Evolutionary conservation across 2,888 invertebrate genomes (phyloP), one percentile per base, ranked within the genome.

Genomic region (Diabrotica balteata): DNA sequence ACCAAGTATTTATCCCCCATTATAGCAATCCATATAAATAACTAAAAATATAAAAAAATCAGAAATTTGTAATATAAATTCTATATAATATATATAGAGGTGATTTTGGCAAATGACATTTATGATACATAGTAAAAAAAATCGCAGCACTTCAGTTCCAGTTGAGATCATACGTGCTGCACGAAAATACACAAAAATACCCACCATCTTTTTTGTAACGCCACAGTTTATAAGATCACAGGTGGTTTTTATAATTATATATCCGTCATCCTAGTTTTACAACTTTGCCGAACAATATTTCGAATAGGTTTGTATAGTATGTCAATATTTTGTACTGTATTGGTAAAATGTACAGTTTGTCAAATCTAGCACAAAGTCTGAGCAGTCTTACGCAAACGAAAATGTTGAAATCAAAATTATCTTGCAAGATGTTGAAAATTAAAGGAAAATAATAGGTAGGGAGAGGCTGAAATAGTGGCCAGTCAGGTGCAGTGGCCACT

Each of bases 101-200:
- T 82, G 82, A 80, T 82, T 84, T 84, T 84, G 84, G 84, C 84
- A 84, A 84, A 84, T 84, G 84, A 84, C 84, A 84, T 84, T 84
- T 84, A 82, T 84, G 82, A 83, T 84, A 84, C 83, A 83, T 83
- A 84, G 83, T 84, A 83, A 77, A 79, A 81, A 81, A 76, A 77
- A 73, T 76, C 73, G 77, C 80, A 80, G 80, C 77, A 80, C 75
- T 76, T 74, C 71, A 76, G 78, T 79, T 66, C 68, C 52, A 58
- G 72, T 75, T 81, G 82, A 82, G 82, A 82, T 82, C 82, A 80
- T 78, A 54, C 80, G 79, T 80, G 79, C 81, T 76, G 77, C 77
- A 67, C 65, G 53, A 71, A 69, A 66, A 49, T 63, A 69, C 68
- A 66, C 59, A 67, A 54, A 67, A 71, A 71, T 68, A 69, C 67